Conservation (phyloP, 2,888 invertebrate species). For the Oscheius myriophilus region DNA sequence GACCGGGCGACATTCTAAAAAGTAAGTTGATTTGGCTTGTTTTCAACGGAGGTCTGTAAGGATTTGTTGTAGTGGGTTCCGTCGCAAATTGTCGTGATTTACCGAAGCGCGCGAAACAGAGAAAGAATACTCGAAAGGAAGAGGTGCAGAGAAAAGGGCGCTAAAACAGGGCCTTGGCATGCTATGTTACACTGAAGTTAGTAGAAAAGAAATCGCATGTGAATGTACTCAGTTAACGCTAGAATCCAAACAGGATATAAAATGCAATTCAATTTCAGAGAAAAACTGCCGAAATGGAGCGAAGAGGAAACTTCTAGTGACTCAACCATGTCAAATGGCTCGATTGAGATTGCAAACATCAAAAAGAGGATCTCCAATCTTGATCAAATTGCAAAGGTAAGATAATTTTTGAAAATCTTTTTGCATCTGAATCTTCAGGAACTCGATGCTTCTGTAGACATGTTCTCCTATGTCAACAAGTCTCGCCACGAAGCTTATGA, state of each 20-base stretch:
- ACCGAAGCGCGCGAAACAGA: too few species aligned
- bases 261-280: background rate
- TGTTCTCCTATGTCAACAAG: background rate
- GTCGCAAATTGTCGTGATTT: too few species aligned
- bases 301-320: background rate
- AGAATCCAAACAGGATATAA: conserved; percentile 2
- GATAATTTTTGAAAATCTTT: too few species aligned
- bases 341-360: conserved; percentile 24
- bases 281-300: background rate
- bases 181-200: too few species aligned
- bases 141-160: too few species aligned
- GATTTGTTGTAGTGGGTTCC: too few species aligned
- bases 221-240: background rate
- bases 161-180: too few species aligned
- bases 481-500: too few species aligned
- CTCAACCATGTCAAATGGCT: conserved; percentile 11
- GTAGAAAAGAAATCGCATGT: too few species aligned
- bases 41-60: too few species aligned
- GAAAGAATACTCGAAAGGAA: too few species aligned
- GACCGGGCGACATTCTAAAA: background rate
- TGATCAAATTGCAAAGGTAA: conserved; percentile 42
- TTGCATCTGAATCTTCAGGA: conserved; percentile 20
- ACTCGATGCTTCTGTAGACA: conserved; percentile 43
- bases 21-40: background rate
- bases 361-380: conserved; percentile 43